These are phyloP conservation scores for Champsocephalus gunnari DNA, from an alignment of 2,797 vertebrate genomes.

Conservation along the genomic window DNA sequence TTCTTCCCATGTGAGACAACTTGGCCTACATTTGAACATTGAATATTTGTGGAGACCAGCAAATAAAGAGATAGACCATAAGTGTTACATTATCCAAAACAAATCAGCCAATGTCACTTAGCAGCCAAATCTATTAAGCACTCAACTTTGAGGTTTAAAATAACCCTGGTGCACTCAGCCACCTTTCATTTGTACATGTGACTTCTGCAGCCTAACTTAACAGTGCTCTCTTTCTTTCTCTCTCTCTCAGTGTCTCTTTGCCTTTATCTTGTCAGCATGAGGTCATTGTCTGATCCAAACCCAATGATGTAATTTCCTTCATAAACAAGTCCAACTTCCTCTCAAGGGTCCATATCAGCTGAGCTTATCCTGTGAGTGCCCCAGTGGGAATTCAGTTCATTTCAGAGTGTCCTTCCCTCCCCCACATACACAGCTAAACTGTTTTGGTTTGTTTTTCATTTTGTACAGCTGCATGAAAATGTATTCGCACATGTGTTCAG, in stretches of 20 bases:
- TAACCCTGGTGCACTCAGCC: slow-evolving; percentile 49
- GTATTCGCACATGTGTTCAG: slow-evolving; percentile 26
- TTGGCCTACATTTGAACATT: slow-evolving; percentile 8
- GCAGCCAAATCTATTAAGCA: slow-evolving; percentile 18
- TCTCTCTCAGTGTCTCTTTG: slow-evolving; percentile 12
- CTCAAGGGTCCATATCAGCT: slow-evolving; percentile 65
- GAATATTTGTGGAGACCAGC: slow-evolving; percentile 10
- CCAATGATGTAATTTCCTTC: slow-evolving; percentile 81
- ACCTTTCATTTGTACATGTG: slow-evolving; percentile 45
- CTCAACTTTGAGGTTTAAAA: slow-evolving; percentile 42
- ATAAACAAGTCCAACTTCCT: slow-evolving; percentile 80
- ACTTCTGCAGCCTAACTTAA: slow-evolving; percentile 34
- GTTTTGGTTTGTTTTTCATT: slow-evolving; percentile 16
- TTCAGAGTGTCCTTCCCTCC: slow-evolving; percentile 25
- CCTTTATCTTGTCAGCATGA: slow-evolving; percentile 76
- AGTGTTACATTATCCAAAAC: slow-evolving; percentile 7
- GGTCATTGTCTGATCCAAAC: slow-evolving; percentile 74
- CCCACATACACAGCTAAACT: slow-evolving; percentile 10
- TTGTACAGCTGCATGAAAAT: slow-evolving; percentile 28
- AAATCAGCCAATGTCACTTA: slow-evolving; percentile 11
- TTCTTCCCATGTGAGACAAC: slow-evolving; percentile 15
- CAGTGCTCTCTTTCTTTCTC: slow-evolving; percentile 17
- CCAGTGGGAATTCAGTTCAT: slow-evolving; percentile 48
- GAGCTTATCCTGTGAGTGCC: slow-evolving; percentile 65
- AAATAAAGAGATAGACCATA: slow-evolving; percentile 8